Conservation (phyloP, 2,888 invertebrate species). For the Agapostemon virescens region DNA sequence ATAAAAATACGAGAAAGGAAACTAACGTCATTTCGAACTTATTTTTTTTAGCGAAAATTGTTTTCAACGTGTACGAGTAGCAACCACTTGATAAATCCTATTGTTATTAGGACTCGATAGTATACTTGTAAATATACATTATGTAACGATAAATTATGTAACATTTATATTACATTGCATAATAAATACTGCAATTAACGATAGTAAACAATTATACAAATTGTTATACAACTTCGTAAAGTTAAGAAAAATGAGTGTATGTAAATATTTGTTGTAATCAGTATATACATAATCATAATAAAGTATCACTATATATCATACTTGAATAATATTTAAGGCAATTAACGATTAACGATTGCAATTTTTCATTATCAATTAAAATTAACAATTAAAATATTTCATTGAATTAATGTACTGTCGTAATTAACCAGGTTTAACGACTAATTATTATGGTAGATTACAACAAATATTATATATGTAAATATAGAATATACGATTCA, state of each 20-base stretch:
- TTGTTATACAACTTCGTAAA: not conserved
- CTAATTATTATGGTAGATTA: too few species aligned
- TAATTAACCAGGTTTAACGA: not conserved
- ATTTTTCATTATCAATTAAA: not conserved
- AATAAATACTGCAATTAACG: not conserved
- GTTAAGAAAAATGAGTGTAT: conserved; percentile 6
- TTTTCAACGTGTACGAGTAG: not conserved
- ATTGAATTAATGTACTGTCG: not conserved
- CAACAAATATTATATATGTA: not conserved
- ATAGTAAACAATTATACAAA: not conserved
- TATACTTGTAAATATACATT: not conserved
- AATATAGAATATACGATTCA: not conserved
- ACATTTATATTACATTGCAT: conserved; percentile 2
- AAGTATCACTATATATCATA: not conserved
- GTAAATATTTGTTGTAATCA: conserved; percentile 10
- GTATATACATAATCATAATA: not conserved
- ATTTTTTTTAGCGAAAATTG: not conserved
- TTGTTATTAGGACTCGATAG: not conserved
- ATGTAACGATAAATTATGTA: not conserved
- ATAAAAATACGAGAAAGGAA: conserved; percentile 72
- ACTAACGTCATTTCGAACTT: conserved; percentile 54
- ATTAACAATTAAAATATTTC: not conserved
- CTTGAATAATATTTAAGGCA: not conserved
- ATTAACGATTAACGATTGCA: not conserved
- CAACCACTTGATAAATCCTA: not conserved